Evolutionary conservation across 2,113 vertebrate genomes (phyloP), one percentile per base, ranked within the genome.

Genomic region (Oophaga pumilio): DNA sequence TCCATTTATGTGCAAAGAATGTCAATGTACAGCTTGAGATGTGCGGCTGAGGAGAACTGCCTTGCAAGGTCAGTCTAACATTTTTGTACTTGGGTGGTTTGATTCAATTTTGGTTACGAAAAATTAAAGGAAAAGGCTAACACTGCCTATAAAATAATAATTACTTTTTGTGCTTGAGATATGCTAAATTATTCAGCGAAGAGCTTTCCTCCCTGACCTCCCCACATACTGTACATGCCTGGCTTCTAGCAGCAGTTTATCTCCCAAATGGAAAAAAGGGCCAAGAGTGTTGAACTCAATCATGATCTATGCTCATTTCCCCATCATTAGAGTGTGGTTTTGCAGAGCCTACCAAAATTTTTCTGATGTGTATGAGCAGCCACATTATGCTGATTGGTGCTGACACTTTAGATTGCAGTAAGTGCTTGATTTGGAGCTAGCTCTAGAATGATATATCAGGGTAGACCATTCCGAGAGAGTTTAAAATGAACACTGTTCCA

Each of bases 31-130:
- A 99, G 94, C 91, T 93, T 99, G 86, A 94, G 97, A 85, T 99
- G 98, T 26, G 97, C 98, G 0, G 97, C 98, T 0, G 98, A 99
- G 90, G 98, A 99, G 90, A 97, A 98, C 92, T 99, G 98, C 88
- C 94, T 99, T 80, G 94, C 97, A 89, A 96, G 97, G 98, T 99
- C 95, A 89, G 87, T 88, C 56, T 80, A 22, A 74, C 33, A 43
- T 43, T 43, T 43, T 43, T 43, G 33, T 43, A 5, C 2, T 2
- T 43, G 33, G 33, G 33, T 43, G 33, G 33, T 43, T 43, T 43
- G 33, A 43, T 43, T 43, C 1, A 43, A 43, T 43, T 43, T 43
- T 3, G 33, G 33, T 43, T 43, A 4, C 2, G 33, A 43, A 43
- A 43, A 43, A 43, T 43, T 43, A 43, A 43, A 43, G 33, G 33